Evolutionary conservation across 2,113 vertebrate genomes (phyloP).

Genomic region (Centropus unirufus): DNA sequence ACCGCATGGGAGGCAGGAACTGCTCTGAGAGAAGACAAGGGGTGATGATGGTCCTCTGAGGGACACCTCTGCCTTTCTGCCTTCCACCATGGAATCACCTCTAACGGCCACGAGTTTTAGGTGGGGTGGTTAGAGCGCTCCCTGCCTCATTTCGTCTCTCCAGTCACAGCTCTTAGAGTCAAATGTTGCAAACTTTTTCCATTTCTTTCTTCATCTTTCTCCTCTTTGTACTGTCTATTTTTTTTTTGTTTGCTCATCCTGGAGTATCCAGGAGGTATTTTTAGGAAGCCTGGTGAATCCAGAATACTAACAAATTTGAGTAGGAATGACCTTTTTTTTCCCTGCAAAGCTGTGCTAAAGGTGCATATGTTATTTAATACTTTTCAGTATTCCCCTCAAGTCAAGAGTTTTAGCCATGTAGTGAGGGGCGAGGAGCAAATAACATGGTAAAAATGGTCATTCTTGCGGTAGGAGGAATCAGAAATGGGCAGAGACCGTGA

Average conservation of each 20-base stretch:
- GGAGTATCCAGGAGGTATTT: neutral
- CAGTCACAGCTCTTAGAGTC: neutral
- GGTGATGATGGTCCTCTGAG: slow-evolving; percentile 39
- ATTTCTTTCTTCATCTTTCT: neutral
- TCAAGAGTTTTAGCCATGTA: neutral
- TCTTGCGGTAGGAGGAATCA: neutral
- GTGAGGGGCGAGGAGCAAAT: neutral
- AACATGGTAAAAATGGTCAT: neutral
- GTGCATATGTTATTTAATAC: neutral
- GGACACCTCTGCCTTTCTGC: slow-evolving; percentile 14
- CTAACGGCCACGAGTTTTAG: slow-evolving; percentile 37
- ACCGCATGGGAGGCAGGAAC: neutral
- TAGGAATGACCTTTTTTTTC: neutral
- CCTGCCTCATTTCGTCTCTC: neutral
- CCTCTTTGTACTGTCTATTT: neutral
- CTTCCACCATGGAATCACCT: slow-evolving; percentile 34
- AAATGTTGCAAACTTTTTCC: neutral
- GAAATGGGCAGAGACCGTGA: neutral
- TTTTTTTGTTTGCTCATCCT: neutral
- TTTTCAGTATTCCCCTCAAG: neutral
- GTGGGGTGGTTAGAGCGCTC: slow-evolving; percentile 11
- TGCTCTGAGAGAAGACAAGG: slow-evolving; percentile 1
- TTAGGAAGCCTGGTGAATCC: neutral
- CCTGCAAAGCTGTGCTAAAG: neutral
- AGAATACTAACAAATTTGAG: neutral